These are phyloP conservation scores for Clytia hemisphaerica DNA, from an alignment of 30 jellyfish, hydroid and myxozoan genomes.

Conservation along the genomic window DNA sequence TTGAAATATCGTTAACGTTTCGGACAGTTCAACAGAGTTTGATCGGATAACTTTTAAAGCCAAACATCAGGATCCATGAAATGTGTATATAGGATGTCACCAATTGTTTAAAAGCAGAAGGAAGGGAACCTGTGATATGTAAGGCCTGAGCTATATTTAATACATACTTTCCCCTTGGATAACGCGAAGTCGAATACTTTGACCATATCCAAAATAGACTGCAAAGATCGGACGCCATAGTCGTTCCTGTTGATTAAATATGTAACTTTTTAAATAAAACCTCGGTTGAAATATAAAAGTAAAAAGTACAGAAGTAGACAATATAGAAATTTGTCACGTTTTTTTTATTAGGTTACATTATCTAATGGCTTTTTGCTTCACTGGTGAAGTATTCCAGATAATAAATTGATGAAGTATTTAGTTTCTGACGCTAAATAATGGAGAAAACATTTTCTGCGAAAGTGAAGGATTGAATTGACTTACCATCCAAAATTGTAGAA, in stretches of 20 bases:
- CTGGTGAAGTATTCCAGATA: no score
- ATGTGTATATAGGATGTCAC: neutral
- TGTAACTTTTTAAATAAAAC: no score
- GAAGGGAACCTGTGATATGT: neutral
- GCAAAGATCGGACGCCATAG: slow-evolving; percentile 94
- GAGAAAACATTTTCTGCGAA: neutral
- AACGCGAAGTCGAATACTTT: slow-evolving; percentile 96
- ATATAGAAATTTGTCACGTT: no score
- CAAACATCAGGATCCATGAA: neutral
- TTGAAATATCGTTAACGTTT: no score
- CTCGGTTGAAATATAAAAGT: no score
- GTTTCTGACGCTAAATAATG: no score
- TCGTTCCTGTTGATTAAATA: slow-evolving; percentile 57
- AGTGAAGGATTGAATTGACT: slow-evolving; percentile 24
- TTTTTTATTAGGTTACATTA: no score
- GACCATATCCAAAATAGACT: slow-evolving; percentile 90
- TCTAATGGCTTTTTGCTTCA: no score
- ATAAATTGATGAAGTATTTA: no score
- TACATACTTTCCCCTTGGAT: slow-evolving; percentile 69
- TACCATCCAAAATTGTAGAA: slow-evolving; percentile 92
- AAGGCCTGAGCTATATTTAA: neutral
- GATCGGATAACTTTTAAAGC: no score
- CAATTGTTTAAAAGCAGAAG: neutral
- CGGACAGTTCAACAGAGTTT: no score
- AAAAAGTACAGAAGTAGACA: no score